Evolutionary conservation across 1,140 invertebrate genomes (phyloP).

Genomic region (fruit fly (Drosophila melanogaster)): Release_6_plus_ISO1_MT NC_004354.4:17503501-17504000

Average conservation of each 20-base stretch:
- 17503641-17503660: background rate
- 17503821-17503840: slow-evolving; percentile 27
- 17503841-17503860: slow-evolving; percentile 28
- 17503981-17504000: background rate
- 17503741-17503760: slow-evolving; percentile 32
- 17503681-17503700: slow-evolving; percentile 60
- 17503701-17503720: slow-evolving; percentile 66
- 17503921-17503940: slow-evolving; percentile 15
- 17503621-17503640: slow-evolving; percentile 8
- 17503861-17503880: slow-evolving; percentile 22
- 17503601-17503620: slow-evolving; percentile 23
- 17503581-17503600: slow-evolving; percentile 6
- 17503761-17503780: slow-evolving; percentile 8
- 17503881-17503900: background rate
- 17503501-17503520: background rate
- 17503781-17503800: slow-evolving; percentile 21
- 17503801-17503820: slow-evolving; percentile 14
- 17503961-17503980: slow-evolving; percentile 56
- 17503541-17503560: background rate
- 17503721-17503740: slow-evolving; percentile 56
- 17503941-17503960: slow-evolving; percentile 36
- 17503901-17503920: background rate
- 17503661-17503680: slow-evolving; percentile 16
- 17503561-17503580: slow-evolving; percentile 6
- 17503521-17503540: too few relatives aligned